These are phyloP conservation scores for Lordiphosa collinella DNA, from an alignment of 1,140 invertebrate genomes.

Conservation along the genomic window DNA sequence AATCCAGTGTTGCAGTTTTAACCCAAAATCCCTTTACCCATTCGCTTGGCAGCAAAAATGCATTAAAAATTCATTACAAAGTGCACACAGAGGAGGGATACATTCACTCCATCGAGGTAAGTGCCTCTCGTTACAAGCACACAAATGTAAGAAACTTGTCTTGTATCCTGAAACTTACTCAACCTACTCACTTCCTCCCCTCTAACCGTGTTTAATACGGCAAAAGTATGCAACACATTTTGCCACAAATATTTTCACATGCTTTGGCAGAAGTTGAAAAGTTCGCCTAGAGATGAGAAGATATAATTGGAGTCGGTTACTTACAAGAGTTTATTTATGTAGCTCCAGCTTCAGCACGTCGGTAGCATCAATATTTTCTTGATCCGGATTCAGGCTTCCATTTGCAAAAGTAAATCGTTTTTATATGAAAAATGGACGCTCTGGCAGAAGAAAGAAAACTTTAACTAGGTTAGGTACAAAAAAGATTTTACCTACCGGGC, in stretches of 20 bases:
- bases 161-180: conserved; percentile 6
- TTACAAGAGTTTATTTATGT: too few relatives aligned
- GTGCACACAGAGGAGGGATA: conserved; percentile 27
- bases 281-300: background rate
- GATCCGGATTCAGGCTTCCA: too few relatives aligned
- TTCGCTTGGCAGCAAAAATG: conserved; percentile 31
- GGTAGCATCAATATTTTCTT: too few relatives aligned
- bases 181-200: background rate
- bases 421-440: too few relatives aligned
- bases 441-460: too few relatives aligned
- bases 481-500: too few relatives aligned
- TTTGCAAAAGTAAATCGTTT: too few relatives aligned
- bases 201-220: background rate
- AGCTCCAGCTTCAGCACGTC: too few relatives aligned
- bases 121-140: conserved; percentile 27
- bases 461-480: too few relatives aligned
- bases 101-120: conserved; percentile 13
- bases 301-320: background rate
- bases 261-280: background rate
- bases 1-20: conserved; percentile 3
- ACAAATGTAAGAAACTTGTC: conserved; percentile 52
- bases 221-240: conserved; percentile 21
- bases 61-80: conserved; percentile 72
- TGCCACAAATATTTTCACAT: conserved; percentile 27
- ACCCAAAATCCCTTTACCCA: background rate